Evolutionary conservation across 2,113 vertebrate genomes (phyloP).

Genomic region (Brachirus orientalis): DNA sequence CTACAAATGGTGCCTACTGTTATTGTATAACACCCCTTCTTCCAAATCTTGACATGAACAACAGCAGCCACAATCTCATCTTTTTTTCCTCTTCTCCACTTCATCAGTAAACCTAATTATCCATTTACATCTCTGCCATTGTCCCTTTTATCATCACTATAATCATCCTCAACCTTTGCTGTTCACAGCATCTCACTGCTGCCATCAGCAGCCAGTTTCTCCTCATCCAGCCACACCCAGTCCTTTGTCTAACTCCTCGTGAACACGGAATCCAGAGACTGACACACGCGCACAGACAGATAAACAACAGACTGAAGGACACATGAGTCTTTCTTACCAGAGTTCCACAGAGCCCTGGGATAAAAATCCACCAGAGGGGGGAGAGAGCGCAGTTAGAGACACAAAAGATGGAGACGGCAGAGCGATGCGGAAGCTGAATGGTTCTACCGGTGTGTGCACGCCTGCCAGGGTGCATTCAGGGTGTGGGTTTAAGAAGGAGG

Average conservation of each 20-base stretch:
- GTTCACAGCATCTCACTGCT: constrained; percentile 35
- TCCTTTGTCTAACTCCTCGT: constrained; percentile 69
- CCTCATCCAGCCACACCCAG: constrained; percentile 73
- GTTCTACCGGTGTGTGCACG: constrained; percentile 69
- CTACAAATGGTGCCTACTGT: constrained; percentile 4
- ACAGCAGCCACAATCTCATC: constrained; percentile 1
- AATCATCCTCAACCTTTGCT: constrained; percentile 15
- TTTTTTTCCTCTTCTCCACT: not conserved
- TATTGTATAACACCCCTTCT: not conserved
- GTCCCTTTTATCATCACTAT: constrained; percentile 11
- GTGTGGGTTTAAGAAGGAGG: constrained; percentile 76
- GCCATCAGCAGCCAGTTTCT: constrained; percentile 35
- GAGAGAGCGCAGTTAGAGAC: constrained; percentile 36
- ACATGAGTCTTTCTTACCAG: constrained; percentile 64
- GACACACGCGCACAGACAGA: constrained; percentile 6
- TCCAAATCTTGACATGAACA: not conserved
- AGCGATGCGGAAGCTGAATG: constrained; percentile 60
- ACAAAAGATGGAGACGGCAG: constrained; percentile 55
- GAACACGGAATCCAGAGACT: constrained; percentile 25
- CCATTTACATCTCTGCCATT: constrained; percentile 22
- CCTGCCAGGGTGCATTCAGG: constrained; percentile 67
- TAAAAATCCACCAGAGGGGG: constrained; percentile 56
- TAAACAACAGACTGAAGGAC: constrained; percentile 5
- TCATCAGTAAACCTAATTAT: constrained; percentile 9
- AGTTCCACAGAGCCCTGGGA: constrained; percentile 59